Base-by-base conservation (phyloP, 2,113 vertebrate species). In the Caranx melampygus region DNA sequence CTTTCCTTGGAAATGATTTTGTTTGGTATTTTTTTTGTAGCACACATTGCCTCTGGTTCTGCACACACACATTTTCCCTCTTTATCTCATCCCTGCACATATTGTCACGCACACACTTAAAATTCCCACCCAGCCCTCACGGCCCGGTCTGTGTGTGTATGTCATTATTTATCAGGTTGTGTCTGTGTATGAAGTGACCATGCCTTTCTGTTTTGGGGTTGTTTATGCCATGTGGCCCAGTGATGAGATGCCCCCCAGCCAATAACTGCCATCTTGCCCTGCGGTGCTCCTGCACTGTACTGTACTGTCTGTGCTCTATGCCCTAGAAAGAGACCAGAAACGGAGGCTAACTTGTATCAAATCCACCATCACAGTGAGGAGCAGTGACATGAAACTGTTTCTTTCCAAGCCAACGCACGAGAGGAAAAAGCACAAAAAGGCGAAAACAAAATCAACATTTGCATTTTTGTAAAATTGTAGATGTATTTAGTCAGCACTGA, bases 401-500 rank as follows among this genome's bases (percentile, higher is more conserved):
- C 65, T 68, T 57, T 59, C 72, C 72, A 57, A 72, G 79, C 81
- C 86, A 84, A 78, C 78, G 72, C 71, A 58, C 37, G 55, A 78
- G 81, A 71, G 64, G 62, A 71, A 83, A 90, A 93, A 94, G 94
- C 94, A 95, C 94, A 94, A 94, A 72, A 72, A 62, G 64, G 69
- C 52, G 26, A 76, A 73, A 86, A 76, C 61, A 84, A 83, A 90
- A 85, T 72, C 61, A 68, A 52, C 44, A 61, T 88, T 90, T 77
- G 72, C 88, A 80, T 89, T 89, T 86, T 91, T 93, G 83, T 93
- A 91, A 92, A 91, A 83, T 77, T 89, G 71, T 92, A 85, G 84
- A 81, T 89, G 84, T 87, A 83, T 91, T 71, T 91, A 93, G 87
- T 86, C 90, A 51, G 82, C 90, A 82, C 87, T 88, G 91, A 86